Evolutionary conservation across 2,888 invertebrate genomes (phyloP).

Genomic region (Odontocerum albicorne): DNA sequence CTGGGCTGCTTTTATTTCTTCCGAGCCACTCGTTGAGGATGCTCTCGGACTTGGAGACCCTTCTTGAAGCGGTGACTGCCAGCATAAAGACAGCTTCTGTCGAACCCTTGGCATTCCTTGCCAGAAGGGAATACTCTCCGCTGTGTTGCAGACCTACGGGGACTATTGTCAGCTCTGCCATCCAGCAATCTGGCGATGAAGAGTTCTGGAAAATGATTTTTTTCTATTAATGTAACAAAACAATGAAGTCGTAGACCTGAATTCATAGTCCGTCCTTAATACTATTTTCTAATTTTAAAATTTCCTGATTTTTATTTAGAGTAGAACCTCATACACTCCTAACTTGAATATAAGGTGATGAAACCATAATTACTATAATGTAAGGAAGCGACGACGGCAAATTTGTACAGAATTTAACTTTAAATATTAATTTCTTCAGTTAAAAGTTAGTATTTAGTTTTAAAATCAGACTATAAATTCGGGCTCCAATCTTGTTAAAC

Average conservation of each 20-base stretch:
- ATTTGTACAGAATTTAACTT: too few relatives aligned
- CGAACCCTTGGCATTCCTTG: conserved; percentile 62
- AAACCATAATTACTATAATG: too few relatives aligned
- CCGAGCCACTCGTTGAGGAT: conserved; percentile 34
- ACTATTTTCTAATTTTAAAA: too few relatives aligned
- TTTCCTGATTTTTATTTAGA: too few relatives aligned
- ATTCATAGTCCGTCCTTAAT: not conserved
- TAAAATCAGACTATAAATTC: too few relatives aligned
- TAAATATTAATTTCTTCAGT: too few relatives aligned
- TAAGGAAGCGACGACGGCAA: too few relatives aligned
- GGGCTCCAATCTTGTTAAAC: too few relatives aligned
- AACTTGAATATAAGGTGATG: too few relatives aligned
- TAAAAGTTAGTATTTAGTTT: too few relatives aligned
- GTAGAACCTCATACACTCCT: too few relatives aligned
- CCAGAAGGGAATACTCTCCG: conserved; percentile 65
- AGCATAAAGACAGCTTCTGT: conserved; percentile 64
- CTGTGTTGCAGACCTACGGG: conserved; percentile 59
- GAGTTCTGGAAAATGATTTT: conserved; percentile 56
- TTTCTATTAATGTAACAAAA: too few relatives aligned
- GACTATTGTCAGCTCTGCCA: conserved; percentile 60
- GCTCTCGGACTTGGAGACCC: conserved; percentile 27
- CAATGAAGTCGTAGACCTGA: not conserved
- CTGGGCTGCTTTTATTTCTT: conserved; percentile 6
- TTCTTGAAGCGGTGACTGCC: conserved; percentile 54
- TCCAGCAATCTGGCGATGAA: conserved; percentile 59